phyloP scores from a whole-genome alignment of 35 echinoderm and acorn worm species.

The Acanthaster planci region DNA sequence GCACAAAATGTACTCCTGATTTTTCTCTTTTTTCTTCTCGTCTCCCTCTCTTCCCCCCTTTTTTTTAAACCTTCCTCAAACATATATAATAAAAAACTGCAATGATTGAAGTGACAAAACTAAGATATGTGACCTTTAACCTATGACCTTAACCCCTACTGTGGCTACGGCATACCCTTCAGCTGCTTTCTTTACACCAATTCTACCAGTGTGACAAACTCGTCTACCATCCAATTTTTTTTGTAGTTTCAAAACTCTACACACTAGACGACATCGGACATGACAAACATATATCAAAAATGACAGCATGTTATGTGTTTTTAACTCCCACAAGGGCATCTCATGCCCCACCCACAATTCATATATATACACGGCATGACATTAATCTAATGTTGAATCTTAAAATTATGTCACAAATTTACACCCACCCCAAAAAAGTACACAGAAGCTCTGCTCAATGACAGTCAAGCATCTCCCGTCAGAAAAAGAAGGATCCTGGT shows the following conservation, averaged over 20 bases:
- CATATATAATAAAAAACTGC: too few species aligned
- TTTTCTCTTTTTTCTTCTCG: too few species aligned
- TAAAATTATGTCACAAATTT: too few species aligned
- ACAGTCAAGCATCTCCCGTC: too few species aligned
- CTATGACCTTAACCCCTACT: background rate
- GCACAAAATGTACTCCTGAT: background rate
- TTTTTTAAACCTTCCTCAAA: too few species aligned
- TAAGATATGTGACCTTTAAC: background rate
- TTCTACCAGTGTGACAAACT: background rate
- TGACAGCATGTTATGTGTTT: background rate
- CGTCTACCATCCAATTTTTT: background rate
- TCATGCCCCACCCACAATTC: background rate
- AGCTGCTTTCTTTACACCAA: conserved; percentile 18
- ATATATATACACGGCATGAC: background rate
- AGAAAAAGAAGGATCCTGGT: too few species aligned
- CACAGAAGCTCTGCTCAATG: too few species aligned
- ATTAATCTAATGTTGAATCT: background rate
- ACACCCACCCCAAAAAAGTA: too few species aligned
- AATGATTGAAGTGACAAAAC: too few species aligned
- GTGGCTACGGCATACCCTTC: conserved; percentile 16
- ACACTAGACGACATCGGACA: background rate
- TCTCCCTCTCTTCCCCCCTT: too few species aligned
- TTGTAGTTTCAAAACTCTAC: background rate
- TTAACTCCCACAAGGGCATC: background rate
- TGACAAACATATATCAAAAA: conserved; percentile 14